Evolutionary conservation across 1,140 invertebrate genomes (phyloP).

Genomic region (Galendromus occidentalis): DNA sequence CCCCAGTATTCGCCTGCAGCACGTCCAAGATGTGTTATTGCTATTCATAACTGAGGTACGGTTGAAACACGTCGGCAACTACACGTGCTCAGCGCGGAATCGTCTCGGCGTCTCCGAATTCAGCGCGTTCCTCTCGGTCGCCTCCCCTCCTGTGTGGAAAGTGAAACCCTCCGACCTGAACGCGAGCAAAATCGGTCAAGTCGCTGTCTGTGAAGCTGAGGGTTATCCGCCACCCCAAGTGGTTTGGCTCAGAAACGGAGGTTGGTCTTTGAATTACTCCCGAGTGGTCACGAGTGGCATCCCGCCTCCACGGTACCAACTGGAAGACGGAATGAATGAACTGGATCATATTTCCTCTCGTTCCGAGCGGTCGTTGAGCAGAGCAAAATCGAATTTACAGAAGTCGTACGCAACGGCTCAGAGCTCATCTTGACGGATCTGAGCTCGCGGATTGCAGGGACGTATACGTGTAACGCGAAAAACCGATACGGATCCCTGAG

Average conservation of each 20-base stretch:
- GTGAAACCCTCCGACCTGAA: neutral
- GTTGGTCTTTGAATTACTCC: too few species aligned
- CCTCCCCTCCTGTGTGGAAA: too few species aligned
- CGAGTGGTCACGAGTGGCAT: too few species aligned
- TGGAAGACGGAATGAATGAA: too few species aligned
- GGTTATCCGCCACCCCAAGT: neutral
- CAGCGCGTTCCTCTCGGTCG: slow-evolving; percentile 14
- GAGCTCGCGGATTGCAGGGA: neutral
- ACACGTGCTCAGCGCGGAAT: slow-evolving; percentile 16
- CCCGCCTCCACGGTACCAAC: too few species aligned
- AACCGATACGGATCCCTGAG: neutral
- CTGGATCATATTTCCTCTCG: too few species aligned
- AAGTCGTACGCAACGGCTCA: too few species aligned
- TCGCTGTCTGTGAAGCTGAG: neutral
- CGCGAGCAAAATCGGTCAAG: neutral
- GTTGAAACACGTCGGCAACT: neutral
- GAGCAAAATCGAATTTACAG: too few species aligned
- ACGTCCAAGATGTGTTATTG: too few species aligned
- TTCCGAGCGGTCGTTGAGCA: too few species aligned
- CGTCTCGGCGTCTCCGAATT: slow-evolving; percentile 16
- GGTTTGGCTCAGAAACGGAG: neutral
- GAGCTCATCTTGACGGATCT: neutral
- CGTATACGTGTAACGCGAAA: neutral
- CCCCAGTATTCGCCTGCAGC: too few species aligned
- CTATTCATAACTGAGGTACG: too few species aligned